Base-by-base conservation (phyloP, 2,888 invertebrate genomes). In the Hypena proboscidalis region DNA sequence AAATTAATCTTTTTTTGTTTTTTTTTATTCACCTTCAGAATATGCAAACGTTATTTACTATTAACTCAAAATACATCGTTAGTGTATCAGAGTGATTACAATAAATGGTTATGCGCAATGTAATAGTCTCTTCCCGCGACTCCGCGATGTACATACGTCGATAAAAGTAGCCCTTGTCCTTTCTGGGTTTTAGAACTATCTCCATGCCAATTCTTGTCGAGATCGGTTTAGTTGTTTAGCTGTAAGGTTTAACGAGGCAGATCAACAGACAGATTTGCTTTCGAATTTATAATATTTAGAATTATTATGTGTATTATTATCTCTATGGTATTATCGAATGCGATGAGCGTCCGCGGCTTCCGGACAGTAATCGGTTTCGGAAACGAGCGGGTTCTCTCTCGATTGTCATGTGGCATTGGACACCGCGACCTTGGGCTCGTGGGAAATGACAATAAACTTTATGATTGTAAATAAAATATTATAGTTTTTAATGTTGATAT, bases 321-420 rank as follows among this genome's bases (percentile, higher is more conserved):
- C n/a, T 17, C n/a, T n/a, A n/a, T 17, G 17, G 19, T 26, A 48
- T 46, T 49, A 46, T 41, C 27, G 34, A 33, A 47, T 45, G 41
- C 39, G 49, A 53, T 26, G 34, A 42, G 26, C 57, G 50, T 43
- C 25, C 40, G 29, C 27, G 21, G 33, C 41, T 65, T 66, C 66
- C 70, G 66, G 45, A 40, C 19, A 38, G 25, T 63, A 71, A 74
- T 68, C 49, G 53, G 46, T 60, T 61, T 70, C 55, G 74, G 70
- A 70, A 65, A 36, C 60, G 33, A 30, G 48, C 42, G 59, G 66
- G 64, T 67, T 72, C 61, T 56, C 55, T 58, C 51, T 53, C 47
- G n/a, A 58, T 54, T 67, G 59, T 59, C 58, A 48, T 58, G 35
- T 66, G 70, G 47, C 74, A 71, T 71, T 71, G 70, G 55, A 22